Evolutionary conservation across 2,888 invertebrate species (phyloP), one percentile per base, ranked within the genome.

Genomic region (Agrypnus murinus): DNA sequence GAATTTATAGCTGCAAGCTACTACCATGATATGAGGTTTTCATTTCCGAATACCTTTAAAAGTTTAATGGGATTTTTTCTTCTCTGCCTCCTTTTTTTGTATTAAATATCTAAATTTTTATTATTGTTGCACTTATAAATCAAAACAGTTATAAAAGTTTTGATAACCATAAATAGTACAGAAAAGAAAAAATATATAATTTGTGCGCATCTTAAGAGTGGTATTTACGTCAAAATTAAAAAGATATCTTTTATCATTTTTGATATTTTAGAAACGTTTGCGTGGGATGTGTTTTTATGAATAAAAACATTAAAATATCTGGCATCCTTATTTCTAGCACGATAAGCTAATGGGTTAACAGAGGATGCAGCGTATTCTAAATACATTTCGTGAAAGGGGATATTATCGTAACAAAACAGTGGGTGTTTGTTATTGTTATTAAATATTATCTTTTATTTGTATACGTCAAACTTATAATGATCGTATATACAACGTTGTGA

Each of bases 1-100:
- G 74, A 77, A 77, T 77, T 77, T 71, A 63, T 72, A 58, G 75
- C 77, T 74, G n/a, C 12, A 14, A 50, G 50, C 50, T 31, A 46
- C 46, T 14, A 25, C 25, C 25, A 25, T 25, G 25, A 25, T 25
- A 25, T 25, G 25, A 25, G 25, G 25, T 25, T 25, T 25, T 25
- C 25, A 25, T 25, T 25, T 25, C 25, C 25, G 25, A 25, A 25
- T 25, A 25, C 25, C 25, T 25, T n/a, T 25, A 25, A 25, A 25
- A 25, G 25, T 25, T 25, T 25, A 25, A 25, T 25, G 5, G 25
- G 25, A 25, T 2, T 25, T n/a, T n/a, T n/a, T n/a, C n/a, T n/a
- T n/a, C n/a, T n/a, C n/a, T n/a, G n/a, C n/a, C n/a, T n/a, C n/a
- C n/a, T n/a, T n/a, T n/a, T n/a, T 25, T 25, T 25, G 2, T 5